Percentiles rank a stretch among this genome's conserved stretches.
Conservation (phyloP, 2,113 vertebrate genomes). For the Seriola rivoliana region DNA sequence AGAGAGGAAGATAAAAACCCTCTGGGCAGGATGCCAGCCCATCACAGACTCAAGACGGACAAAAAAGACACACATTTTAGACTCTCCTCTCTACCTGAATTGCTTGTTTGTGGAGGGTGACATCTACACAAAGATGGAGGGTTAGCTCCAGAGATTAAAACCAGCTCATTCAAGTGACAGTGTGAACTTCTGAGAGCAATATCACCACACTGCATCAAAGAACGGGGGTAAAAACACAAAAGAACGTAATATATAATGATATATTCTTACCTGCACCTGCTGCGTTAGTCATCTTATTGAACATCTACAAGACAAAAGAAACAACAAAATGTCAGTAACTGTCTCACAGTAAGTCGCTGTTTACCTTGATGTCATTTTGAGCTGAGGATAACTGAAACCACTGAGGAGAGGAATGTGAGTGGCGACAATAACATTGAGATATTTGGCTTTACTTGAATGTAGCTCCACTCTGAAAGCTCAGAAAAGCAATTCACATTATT, state of each 20-base stretch:
- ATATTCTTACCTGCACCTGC: conserved; percentile 85
- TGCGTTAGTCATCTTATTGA: conserved; percentile 81
- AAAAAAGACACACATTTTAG: neutral
- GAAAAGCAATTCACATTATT: neutral
- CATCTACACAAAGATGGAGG: neutral
- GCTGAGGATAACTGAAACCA: neutral
- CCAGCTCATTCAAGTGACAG: neutral
- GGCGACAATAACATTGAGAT: neutral
- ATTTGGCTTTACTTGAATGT: conserved; percentile 4
- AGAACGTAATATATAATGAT: neutral
- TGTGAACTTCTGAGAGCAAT: neutral
- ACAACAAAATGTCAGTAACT: conserved; percentile 27
- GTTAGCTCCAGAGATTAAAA: neutral
- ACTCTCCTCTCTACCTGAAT: neutral
- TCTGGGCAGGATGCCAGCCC: neutral
- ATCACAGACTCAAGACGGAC: neutral
- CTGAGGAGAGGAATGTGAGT: neutral
- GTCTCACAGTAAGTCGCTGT: too few species aligned
- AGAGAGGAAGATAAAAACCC: conserved; percentile 10
- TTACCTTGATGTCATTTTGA: neutral
- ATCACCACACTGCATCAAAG: neutral
- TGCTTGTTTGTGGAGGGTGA: conserved; percentile 1
- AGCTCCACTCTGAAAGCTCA: neutral
- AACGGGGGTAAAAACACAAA: neutral
- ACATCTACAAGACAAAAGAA: conserved; percentile 84